phyloP scores from a whole-genome alignment of 2,888 invertebrate species.

The Noctuana brunneofusca region DNA sequence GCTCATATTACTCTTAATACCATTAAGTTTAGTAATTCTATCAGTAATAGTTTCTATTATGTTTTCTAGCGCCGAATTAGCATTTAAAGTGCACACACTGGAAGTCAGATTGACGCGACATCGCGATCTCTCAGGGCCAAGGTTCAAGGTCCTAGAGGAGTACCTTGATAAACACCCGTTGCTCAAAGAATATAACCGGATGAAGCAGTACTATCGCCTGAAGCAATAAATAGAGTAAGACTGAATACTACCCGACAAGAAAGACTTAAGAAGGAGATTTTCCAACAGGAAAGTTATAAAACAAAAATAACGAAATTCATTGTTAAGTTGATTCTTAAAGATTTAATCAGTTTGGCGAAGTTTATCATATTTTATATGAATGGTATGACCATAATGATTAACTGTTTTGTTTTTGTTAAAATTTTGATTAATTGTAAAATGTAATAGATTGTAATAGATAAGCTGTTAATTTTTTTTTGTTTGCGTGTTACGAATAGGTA shows the following conservation, averaged over 20 bases:
- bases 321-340: too few relatives aligned
- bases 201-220: conserved; percentile 47
- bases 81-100: conserved; percentile 81
- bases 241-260: not conserved
- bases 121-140: conserved; percentile 78
- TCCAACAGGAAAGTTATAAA: too few relatives aligned
- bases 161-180: conserved; percentile 70
- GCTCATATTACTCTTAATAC: too few relatives aligned
- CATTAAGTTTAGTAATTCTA: not conserved
- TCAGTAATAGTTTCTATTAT: not conserved
- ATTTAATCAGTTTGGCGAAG: too few relatives aligned
- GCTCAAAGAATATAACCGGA: conserved; percentile 60
- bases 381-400: too few relatives aligned
- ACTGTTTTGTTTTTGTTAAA: too few relatives aligned
- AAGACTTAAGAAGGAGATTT: not conserved
- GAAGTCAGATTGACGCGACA: conserved; percentile 85
- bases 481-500: too few relatives aligned
- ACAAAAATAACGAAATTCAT: too few relatives aligned
- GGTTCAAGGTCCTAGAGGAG: conserved; percentile 67
- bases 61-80: conserved; percentile 64
- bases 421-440: too few relatives aligned
- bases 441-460: too few relatives aligned
- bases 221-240: conserved; percentile 37
- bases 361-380: too few relatives aligned
- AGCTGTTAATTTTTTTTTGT: too few relatives aligned